These are phyloP conservation scores for Pecten maximus DNA, from an alignment of 2,888 invertebrate species.

Conservation along the genomic window DNA sequence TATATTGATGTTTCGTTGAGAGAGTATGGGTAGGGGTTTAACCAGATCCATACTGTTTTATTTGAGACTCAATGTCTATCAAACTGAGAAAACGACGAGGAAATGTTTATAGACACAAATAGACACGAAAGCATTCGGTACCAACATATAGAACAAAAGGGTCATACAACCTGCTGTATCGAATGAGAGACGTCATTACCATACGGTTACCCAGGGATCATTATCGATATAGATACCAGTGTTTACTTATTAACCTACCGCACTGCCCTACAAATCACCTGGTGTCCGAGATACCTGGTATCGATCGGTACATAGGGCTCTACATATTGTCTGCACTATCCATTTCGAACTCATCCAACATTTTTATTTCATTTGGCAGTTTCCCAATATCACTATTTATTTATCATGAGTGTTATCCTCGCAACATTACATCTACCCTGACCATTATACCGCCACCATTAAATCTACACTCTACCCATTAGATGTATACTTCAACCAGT, in stretches of 20 bases:
- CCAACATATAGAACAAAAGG: neutral
- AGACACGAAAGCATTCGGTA: no score
- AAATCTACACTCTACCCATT: neutral
- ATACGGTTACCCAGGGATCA: neutral
- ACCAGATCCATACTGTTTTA: neutral
- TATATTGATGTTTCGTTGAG: neutral
- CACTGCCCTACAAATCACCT: neutral
- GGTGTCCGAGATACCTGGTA: neutral
- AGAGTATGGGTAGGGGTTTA: neutral
- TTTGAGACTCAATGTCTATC: no score
- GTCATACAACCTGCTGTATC: neutral
- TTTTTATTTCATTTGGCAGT: neutral
- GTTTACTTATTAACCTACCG: neutral
- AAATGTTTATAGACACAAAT: no score
- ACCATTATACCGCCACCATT: no score
- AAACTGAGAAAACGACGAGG: no score
- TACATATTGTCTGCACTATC: neutral
- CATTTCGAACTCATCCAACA: neutral
- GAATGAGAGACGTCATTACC: neutral
- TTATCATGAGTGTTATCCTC: no score
- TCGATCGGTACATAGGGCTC: neutral
- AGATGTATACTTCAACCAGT: neutral
- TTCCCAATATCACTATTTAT: no score
- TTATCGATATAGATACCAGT: neutral
- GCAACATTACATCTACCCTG: no score